A percentile compares a stretch with the other conserved stretches of the same genome.
These are phyloP conservation scores for Pterobdella sp. DNA, from an alignment of 2,888 invertebrate genomes.

Conservation along the genomic window DNA sequence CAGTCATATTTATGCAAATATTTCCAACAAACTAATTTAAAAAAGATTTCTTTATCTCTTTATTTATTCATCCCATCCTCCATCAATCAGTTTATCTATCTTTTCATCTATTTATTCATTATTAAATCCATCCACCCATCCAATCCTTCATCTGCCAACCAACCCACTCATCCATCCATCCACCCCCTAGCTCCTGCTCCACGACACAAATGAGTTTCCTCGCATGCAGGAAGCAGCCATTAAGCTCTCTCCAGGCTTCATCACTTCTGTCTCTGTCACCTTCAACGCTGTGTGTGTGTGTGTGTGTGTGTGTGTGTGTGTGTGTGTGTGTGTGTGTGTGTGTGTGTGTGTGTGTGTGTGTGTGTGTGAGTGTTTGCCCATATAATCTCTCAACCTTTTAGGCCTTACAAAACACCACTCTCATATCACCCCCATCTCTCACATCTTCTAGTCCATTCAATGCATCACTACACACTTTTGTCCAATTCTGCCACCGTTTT, in stretches of 20 bases:
- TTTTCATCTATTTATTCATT: background rate
- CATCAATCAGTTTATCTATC: background rate
- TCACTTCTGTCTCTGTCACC: conserved; percentile 23
- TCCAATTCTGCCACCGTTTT: too few relatives aligned
- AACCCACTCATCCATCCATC: background rate
- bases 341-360: too few relatives aligned
- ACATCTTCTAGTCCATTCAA: background rate
- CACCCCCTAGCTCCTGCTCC: conserved; percentile 15
- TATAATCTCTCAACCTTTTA: too few relatives aligned
- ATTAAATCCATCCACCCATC: background rate
- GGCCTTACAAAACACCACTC: background rate
- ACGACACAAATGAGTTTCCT: conserved; percentile 25
- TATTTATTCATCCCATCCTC: background rate
- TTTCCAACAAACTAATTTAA: background rate
- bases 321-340: too few relatives aligned
- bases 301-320: too few relatives aligned
- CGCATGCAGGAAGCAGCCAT: conserved; percentile 26
- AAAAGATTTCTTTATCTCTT: background rate
- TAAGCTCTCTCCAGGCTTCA: conserved; percentile 24
- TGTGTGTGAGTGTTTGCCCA: background rate
- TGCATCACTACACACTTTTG: too few relatives aligned
- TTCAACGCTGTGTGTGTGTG: conserved; percentile 18
- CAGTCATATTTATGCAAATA: background rate
- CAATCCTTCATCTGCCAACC: background rate
- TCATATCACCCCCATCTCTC: background rate